Conservation (phyloP, 2,888 invertebrate genomes). For the Heteromurus nitidus region DNA sequence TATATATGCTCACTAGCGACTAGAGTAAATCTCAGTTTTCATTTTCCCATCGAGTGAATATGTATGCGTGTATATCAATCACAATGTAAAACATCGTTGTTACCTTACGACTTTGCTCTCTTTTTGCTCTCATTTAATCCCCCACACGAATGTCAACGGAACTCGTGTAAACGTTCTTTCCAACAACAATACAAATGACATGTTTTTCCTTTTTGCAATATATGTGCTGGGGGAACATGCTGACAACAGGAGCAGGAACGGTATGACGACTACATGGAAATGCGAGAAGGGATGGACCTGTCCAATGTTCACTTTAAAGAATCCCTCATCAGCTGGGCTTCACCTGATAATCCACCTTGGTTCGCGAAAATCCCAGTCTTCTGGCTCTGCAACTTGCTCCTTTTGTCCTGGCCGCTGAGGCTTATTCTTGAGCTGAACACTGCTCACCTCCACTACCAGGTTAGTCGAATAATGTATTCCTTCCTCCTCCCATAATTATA, state of each 20-base stretch:
- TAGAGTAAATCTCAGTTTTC: neutral
- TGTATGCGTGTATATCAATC: too few species aligned
- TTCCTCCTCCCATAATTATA: neutral
- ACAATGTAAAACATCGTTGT: too few species aligned
- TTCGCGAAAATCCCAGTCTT: slow-evolving; percentile 81
- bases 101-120: too few species aligned
- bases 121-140: too few species aligned
- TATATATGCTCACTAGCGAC: too few species aligned
- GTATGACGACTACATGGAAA: slow-evolving; percentile 90
- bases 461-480: too few species aligned
- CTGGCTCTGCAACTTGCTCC: slow-evolving; percentile 84
- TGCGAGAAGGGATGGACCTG: slow-evolving; percentile 86
- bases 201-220: too few species aligned
- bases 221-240: too few species aligned
- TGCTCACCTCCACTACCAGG: slow-evolving; percentile 87
- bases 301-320: slow-evolving; percentile 78
- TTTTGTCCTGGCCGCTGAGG: slow-evolving; percentile 89
- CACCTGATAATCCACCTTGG: slow-evolving; percentile 79
- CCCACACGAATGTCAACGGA: too few species aligned
- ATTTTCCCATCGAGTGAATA: too few species aligned
- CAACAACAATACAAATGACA: too few species aligned
- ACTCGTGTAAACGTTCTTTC: too few species aligned
- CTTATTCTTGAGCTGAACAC: slow-evolving; percentile 88
- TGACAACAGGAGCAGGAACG: slow-evolving; percentile 86
- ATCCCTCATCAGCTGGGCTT: slow-evolving; percentile 76